phyloP scores from a whole-genome alignment of 2,113 vertebrate genomes.

The Istiophorus platypterus region DNA sequence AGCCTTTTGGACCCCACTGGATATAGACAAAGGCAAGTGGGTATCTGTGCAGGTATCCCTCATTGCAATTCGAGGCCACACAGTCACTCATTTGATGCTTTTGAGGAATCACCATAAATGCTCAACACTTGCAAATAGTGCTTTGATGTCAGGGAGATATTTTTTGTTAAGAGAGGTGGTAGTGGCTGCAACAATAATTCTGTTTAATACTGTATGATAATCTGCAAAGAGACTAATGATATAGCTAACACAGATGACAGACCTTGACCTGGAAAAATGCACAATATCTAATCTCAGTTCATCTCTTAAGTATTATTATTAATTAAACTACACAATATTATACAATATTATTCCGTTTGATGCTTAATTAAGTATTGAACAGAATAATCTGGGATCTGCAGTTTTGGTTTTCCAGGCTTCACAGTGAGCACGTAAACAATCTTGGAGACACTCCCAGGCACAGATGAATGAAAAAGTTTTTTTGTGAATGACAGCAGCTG shows the following conservation, averaged over 20 bases:
- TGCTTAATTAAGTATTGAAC: background rate
- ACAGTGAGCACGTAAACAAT: conserved; percentile 36
- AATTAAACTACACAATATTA: background rate
- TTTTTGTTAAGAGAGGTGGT: background rate
- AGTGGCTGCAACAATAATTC: background rate
- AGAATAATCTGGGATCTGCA: background rate
- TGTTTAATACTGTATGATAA: background rate
- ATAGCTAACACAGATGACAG: background rate
- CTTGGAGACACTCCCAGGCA: conserved; percentile 53
- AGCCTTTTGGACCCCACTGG: too few relatives aligned
- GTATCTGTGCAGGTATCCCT: conserved; percentile 57
- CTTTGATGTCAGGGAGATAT: background rate
- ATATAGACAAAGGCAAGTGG: conserved; percentile 46
- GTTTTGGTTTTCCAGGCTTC: background rate
- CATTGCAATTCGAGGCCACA: conserved; percentile 37
- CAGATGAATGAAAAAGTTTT: conserved; percentile 69
- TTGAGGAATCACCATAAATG: conserved; percentile 41
- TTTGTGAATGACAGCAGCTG: conserved; percentile 73
- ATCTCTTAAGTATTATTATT: background rate
- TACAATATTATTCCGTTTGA: too few relatives aligned
- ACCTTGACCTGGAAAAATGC: background rate
- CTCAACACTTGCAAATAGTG: background rate
- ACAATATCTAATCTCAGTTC: background rate
- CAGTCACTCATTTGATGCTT: conserved; percentile 41
- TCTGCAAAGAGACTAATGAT: background rate